Percentiles rank a stretch among this genome's conserved stretches.
These are phyloP conservation scores for Acronicta leporina DNA, from an alignment of 2,888 invertebrate species.

Conservation along the genomic window DNA sequence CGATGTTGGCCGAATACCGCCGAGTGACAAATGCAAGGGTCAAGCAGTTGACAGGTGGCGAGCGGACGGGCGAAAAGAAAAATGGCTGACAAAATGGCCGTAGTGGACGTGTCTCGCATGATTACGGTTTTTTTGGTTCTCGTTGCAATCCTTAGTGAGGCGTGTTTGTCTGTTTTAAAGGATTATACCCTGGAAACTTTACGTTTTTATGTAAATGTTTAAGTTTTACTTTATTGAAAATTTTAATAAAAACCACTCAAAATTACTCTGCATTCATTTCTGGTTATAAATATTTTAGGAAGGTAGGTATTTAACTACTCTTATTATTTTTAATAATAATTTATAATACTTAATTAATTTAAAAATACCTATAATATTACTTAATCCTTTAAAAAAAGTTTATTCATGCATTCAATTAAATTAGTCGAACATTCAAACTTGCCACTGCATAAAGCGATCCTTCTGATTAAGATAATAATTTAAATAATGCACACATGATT, in stretches of 20 bases:
- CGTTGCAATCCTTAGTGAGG: slow-evolving; percentile 19
- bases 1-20: slow-evolving; percentile 60
- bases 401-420: slow-evolving; percentile 17
- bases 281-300: too few species aligned
- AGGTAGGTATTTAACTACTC: too few species aligned
- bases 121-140: slow-evolving; percentile 37
- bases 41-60: slow-evolving; percentile 65
- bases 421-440: slow-evolving; percentile 18
- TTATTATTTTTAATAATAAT: too few species aligned
- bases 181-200: neutral
- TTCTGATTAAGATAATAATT: slow-evolving; percentile 5
- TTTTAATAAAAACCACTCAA: too few species aligned
- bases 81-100: slow-evolving; percentile 63
- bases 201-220: too few species aligned
- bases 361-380: too few species aligned
- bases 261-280: too few species aligned
- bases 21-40: slow-evolving; percentile 73
- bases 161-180: slow-evolving; percentile 18
- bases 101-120: slow-evolving; percentile 44
- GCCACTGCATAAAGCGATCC: slow-evolving; percentile 31
- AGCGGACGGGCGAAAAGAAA: slow-evolving; percentile 59
- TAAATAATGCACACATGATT: slow-evolving; percentile 19
- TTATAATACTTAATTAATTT: too few species aligned
- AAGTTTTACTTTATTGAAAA: too few species aligned
- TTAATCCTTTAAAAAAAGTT: slow-evolving; percentile 3